Percentiles rank a stretch among this genome's conserved stretches.
phyloP scores from a whole-genome alignment of 2,113 vertebrate species.

The Aleadryas rufinucha region DNA sequence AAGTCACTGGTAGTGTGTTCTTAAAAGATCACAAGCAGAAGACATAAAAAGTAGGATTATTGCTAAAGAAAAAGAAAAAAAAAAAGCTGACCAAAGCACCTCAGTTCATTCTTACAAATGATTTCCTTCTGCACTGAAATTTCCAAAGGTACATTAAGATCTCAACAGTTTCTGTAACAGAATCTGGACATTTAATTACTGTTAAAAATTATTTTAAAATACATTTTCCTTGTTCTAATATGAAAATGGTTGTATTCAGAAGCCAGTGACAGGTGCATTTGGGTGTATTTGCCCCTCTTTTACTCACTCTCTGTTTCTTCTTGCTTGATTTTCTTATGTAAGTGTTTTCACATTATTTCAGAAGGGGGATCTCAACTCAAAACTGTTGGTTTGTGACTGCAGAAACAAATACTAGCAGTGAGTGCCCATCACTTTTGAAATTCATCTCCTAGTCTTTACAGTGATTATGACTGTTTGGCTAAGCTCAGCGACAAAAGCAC shows the following conservation, averaged over 20 bases:
- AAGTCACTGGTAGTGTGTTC: background rate
- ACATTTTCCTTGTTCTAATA: background rate
- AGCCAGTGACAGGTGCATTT: background rate
- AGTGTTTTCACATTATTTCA: background rate
- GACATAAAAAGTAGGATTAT: background rate
- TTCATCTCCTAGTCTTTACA: background rate
- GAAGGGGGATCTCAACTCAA: background rate
- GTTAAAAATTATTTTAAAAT: background rate
- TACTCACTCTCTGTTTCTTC: background rate
- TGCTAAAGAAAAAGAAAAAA: background rate
- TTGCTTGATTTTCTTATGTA: background rate
- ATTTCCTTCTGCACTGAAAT: background rate
- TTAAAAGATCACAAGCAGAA: constrained; percentile 31
- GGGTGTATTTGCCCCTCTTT: background rate
- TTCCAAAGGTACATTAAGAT: background rate
- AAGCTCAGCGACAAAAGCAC: background rate
- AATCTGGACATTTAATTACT: background rate
- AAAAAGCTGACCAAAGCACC: background rate
- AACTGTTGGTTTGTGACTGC: background rate
- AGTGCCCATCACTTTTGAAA: background rate
- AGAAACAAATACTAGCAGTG: background rate
- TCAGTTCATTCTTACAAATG: background rate
- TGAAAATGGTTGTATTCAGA: background rate
- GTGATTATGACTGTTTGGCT: background rate
- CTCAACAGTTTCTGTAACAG: background rate